Conservation (phyloP, 2,888 invertebrate genomes). For the Sminthurinus aureus region DNA sequence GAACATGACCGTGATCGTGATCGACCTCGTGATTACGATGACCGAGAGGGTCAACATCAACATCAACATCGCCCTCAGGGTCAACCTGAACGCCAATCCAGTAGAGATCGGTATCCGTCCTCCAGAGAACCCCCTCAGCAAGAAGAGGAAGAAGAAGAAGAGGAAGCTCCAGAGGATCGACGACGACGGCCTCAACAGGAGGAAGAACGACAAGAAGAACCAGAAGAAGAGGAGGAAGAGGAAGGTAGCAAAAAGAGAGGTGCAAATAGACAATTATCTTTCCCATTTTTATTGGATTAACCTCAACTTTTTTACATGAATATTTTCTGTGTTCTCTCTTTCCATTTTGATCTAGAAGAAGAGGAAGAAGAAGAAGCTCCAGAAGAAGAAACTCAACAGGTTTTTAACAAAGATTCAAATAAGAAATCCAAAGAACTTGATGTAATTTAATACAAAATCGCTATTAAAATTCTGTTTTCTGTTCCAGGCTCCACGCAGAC, state of each 20-base stretch:
- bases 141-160: slow-evolving; percentile 39
- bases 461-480: slow-evolving; percentile 23
- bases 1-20: background rate
- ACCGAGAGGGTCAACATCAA: background rate
- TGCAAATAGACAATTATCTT: slow-evolving; percentile 24
- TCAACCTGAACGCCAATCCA: background rate
- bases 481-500: too few relatives aligned
- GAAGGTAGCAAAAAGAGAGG: background rate
- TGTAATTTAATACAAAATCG: background rate
- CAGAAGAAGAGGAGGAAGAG: slow-evolving; percentile 39
- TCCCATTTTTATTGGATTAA: too few relatives aligned
- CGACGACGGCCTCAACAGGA: background rate
- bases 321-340: too few relatives aligned
- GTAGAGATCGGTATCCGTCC: background rate
- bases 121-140: background rate
- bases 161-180: background rate
- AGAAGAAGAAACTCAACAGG: slow-evolving; percentile 43
- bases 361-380: background rate
- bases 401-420: slow-evolving; percentile 27
- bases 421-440: background rate
- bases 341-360: too few relatives aligned
- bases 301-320: too few relatives aligned
- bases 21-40: slow-evolving; percentile 28
- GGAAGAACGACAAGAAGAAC: slow-evolving; percentile 7
- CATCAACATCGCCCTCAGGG: background rate